Evolutionary conservation across 2,113 vertebrate genomes (phyloP).

Genomic region (Stegastes partitus): DNA sequence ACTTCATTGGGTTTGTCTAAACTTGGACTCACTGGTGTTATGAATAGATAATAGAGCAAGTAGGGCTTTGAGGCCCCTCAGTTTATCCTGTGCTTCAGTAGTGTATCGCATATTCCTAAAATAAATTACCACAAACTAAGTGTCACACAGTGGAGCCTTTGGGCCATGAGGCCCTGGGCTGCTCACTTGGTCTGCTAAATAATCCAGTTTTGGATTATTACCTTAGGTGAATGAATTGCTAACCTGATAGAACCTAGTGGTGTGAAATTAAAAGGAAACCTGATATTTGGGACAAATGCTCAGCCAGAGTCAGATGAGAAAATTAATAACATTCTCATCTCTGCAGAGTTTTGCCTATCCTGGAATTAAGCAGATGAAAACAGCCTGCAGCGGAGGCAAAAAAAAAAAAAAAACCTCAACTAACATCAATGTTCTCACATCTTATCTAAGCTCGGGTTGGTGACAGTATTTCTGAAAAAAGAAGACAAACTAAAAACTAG

Average conservation of each 20-base stretch:
- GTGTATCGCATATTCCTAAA: not conserved
- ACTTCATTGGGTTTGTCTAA: no score
- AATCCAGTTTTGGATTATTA: no score
- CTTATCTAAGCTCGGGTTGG: slow-evolving; percentile 2
- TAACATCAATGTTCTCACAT: not conserved
- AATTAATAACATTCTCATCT: not conserved
- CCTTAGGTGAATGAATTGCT: not conserved
- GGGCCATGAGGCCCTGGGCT: not conserved
- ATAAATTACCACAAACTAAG: slow-evolving; percentile 19
- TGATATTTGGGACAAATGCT: not conserved
- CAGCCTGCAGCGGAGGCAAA: not conserved
- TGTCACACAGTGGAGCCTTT: slow-evolving; percentile 6
- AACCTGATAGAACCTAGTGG: not conserved
- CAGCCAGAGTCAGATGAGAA: not conserved
- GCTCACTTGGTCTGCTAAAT: no score
- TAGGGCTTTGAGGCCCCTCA: no score
- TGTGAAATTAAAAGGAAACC: not conserved
- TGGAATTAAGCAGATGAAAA: not conserved
- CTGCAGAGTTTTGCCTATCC: not conserved
- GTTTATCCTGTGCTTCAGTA: no score
- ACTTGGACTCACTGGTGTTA: no score
- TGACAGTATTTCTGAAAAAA: not conserved
- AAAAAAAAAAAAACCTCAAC: slow-evolving; percentile 14
- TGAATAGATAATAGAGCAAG: no score
- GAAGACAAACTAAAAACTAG: not conserved